phyloP scores from a whole-genome alignment of 2,113 vertebrate species.

The Girardinichthys multiradiatus region DNA sequence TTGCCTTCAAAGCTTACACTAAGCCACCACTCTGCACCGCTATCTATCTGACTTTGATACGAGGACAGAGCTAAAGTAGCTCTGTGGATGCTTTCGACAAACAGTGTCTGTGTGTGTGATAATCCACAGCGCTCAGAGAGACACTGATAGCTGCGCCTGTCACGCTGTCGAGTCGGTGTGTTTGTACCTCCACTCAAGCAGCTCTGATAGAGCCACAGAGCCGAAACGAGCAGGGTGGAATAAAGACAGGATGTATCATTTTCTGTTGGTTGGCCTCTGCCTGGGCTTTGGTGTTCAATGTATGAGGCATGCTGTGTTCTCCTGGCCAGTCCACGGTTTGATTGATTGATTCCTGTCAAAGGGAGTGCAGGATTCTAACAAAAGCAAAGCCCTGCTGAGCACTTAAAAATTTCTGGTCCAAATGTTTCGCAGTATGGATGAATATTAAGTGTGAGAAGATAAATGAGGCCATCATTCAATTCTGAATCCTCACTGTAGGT shows the following conservation, averaged over 20 bases:
- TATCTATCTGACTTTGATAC: slow-evolving; percentile 54
- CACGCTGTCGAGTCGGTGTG: slow-evolving; percentile 23
- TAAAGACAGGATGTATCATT: not conserved
- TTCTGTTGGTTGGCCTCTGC: slow-evolving; percentile 2
- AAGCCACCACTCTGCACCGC: slow-evolving; percentile 35
- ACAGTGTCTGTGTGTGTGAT: slow-evolving; percentile 33
- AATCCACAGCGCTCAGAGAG: slow-evolving; percentile 42
- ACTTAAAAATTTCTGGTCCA: slow-evolving; percentile 32
- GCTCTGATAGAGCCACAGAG: slow-evolving; percentile 6
- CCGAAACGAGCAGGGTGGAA: slow-evolving; percentile 13
- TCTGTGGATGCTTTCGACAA: slow-evolving; percentile 39
- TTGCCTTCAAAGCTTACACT: slow-evolving; percentile 67
- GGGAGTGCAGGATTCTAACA: slow-evolving; percentile 13
- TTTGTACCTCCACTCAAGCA: slow-evolving; percentile 6
- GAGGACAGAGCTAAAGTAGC: slow-evolving; percentile 46
- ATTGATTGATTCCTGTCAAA: slow-evolving; percentile 59
- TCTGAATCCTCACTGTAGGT: slow-evolving; percentile 20
- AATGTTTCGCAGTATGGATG: slow-evolving; percentile 32
- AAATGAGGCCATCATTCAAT: slow-evolving; percentile 22
- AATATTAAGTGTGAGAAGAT: slow-evolving; percentile 38
- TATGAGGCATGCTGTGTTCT: slow-evolving; percentile 6
- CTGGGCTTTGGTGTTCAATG: slow-evolving; percentile 4
- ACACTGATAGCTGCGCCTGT: slow-evolving; percentile 38
- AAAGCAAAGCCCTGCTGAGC: slow-evolving; percentile 35
- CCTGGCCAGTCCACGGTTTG: slow-evolving; percentile 4